Percentiles rank a stretch among this genome's conserved stretches.
phyloP scores from a whole-genome alignment of 2,888 invertebrate species.

The Agriotes lineatus region DNA sequence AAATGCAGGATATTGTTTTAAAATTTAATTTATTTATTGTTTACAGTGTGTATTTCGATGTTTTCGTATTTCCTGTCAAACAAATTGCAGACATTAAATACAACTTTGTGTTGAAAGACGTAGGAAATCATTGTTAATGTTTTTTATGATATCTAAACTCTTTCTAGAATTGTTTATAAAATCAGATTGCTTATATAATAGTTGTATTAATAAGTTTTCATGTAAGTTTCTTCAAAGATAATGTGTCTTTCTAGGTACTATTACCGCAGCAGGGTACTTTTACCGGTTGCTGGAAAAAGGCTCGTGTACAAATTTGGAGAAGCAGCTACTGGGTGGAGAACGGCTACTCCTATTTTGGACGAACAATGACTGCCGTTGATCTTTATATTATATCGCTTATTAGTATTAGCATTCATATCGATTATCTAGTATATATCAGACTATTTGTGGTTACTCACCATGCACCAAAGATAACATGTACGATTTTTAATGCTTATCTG shows the following conservation, averaged over 20 bases:
- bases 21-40: no score
- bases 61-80: no score
- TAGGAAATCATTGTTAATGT: no score
- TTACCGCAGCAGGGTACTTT: conserved; percentile 81
- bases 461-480: conserved; percentile 6
- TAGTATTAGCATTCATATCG: neutral
- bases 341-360: conserved; percentile 67
- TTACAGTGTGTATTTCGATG: no score
- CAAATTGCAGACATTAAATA: no score
- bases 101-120: no score
- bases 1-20: no score
- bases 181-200: no score
- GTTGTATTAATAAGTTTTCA: no score
- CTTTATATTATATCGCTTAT: neutral
- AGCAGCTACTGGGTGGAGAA: conserved; percentile 83
- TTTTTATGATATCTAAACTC: no score
- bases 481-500: conserved; percentile 5
- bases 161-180: no score
- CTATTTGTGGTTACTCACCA: neutral
- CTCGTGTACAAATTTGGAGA: conserved; percentile 87
- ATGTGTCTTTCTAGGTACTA: conserved; percentile 81
- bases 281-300: conserved; percentile 80
- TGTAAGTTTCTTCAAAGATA: no score
- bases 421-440: neutral
- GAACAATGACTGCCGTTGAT: neutral